phyloP scores from a whole-genome alignment of 2,113 vertebrate species.

The Mastomys natalensis region DNA sequence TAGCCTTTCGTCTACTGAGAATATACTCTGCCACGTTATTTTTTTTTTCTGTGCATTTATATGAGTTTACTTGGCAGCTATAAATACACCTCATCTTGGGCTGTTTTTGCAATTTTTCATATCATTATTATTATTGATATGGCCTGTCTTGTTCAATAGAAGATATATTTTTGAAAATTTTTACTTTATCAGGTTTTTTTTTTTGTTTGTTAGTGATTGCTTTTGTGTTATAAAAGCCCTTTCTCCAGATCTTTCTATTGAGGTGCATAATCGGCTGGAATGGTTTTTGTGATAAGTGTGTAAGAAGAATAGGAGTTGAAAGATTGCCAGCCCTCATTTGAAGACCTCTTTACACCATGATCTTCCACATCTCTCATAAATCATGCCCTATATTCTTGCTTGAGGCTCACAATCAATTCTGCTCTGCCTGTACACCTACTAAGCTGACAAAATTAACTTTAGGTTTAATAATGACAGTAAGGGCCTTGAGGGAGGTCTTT shows the following conservation, averaged over 20 bases:
- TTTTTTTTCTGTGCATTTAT: neutral
- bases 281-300: neutral
- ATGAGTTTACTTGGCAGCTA: neutral
- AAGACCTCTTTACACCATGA: neutral
- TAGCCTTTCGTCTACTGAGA: neutral
- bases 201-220: neutral
- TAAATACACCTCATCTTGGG: neutral
- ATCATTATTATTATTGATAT: neutral
- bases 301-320: neutral
- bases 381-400: neutral
- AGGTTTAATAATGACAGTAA: neutral
- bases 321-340: neutral
- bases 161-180: constrained; percentile 6
- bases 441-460: neutral
- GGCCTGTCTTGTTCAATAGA: neutral
- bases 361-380: neutral
- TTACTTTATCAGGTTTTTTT: neutral
- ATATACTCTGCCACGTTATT: neutral
- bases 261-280: neutral
- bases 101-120: neutral
- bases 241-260: constrained; percentile 1
- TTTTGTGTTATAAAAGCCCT: neutral
- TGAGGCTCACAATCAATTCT: neutral
- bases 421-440: neutral
- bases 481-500: neutral